Evolutionary conservation across 1,140 invertebrate species (phyloP).

Genomic region (Drosophila orena): DNA sequence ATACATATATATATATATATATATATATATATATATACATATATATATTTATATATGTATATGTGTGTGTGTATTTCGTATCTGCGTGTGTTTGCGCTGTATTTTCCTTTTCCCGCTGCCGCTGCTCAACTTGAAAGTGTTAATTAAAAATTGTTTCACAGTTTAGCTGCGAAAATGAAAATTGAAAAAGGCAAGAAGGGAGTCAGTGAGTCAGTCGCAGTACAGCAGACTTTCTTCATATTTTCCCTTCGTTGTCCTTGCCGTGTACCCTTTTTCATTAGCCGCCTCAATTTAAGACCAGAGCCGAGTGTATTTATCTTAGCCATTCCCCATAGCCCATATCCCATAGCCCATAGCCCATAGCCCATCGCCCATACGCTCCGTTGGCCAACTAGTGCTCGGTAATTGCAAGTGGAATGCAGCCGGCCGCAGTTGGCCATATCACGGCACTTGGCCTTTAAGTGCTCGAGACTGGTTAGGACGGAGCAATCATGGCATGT

Average conservation of each 20-base stretch:
- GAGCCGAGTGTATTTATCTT: constrained; percentile 80
- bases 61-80: constrained; percentile 35
- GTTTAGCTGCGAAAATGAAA: constrained; percentile 84
- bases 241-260: constrained; percentile 52
- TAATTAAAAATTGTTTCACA: constrained; percentile 85
- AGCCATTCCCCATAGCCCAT: constrained; percentile 1
- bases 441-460: constrained; percentile 48
- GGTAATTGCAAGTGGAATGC: constrained; percentile 60
- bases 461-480: constrained; percentile 21
- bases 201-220: constrained; percentile 33
- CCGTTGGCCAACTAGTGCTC: constrained; percentile 61
- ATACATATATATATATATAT: constrained; percentile 17
- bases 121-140: constrained; percentile 80
- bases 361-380: constrained; percentile 1
- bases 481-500: constrained; percentile 6
- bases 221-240: constrained; percentile 64
- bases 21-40: constrained; percentile 14
- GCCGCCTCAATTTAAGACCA: constrained; percentile 68
- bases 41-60: no score
- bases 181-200: constrained; percentile 76
- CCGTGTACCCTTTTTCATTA: constrained; percentile 66
- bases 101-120: constrained; percentile 35
- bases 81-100: constrained; percentile 51
- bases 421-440: constrained; percentile 46
- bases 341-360: not conserved